These are phyloP conservation scores for Xylocopa sonorina DNA, from an alignment of 1,140 invertebrate genomes.

Conservation along the genomic window DNA sequence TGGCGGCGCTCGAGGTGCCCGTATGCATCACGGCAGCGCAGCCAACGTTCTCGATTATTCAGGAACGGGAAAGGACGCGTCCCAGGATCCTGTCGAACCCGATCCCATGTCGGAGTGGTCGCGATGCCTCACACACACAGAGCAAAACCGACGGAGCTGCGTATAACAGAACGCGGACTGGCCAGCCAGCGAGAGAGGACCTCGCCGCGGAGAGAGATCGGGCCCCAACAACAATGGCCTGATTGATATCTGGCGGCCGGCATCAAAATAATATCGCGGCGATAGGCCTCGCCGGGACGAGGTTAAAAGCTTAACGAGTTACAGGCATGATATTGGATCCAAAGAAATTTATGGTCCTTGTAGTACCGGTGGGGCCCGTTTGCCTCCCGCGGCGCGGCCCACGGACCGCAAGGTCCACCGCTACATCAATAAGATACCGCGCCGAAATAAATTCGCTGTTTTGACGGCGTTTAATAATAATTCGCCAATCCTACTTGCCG, in stretches of 20 bases:
- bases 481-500: constrained; percentile 71
- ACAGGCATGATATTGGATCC: constrained; percentile 78
- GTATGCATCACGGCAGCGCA: constrained; percentile 57
- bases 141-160: constrained; percentile 15
- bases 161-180: constrained; percentile 20
- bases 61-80: constrained; percentile 57
- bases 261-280: constrained; percentile 73
- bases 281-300: constrained; percentile 72
- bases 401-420: constrained; percentile 68
- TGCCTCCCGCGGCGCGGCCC: constrained; percentile 73
- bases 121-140: background rate
- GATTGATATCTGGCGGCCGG: constrained; percentile 74
- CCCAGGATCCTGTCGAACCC: constrained; percentile 29
- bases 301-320: constrained; percentile 77
- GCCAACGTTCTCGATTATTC: constrained; percentile 65
- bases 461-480: constrained; percentile 80
- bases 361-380: constrained; percentile 68
- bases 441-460: constrained; percentile 79
- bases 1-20: constrained; percentile 26
- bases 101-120: constrained; percentile 11
- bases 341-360: constrained; percentile 77
- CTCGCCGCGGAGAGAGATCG: background rate
- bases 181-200: constrained; percentile 16
- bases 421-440: constrained; percentile 78
- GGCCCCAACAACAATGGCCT: constrained; percentile 54